These are phyloP conservation scores for Archilochus colubris DNA, from an alignment of 2,113 vertebrate species.

Conservation along the genomic window DNA sequence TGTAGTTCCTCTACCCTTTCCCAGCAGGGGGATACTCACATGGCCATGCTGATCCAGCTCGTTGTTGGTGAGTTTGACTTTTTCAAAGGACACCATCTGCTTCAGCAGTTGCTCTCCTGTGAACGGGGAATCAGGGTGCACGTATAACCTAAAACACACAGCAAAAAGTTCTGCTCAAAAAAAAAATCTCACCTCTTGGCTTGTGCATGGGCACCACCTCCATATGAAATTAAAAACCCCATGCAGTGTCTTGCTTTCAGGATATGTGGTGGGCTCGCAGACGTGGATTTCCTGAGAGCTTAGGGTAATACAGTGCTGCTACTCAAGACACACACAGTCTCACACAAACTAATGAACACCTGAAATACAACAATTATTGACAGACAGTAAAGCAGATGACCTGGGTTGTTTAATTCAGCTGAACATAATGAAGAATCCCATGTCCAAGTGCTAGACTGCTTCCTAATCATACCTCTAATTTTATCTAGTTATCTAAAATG, in stretches of 20 bases:
- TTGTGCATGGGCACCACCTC: neutral
- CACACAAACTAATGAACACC: neutral
- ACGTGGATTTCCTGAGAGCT: neutral
- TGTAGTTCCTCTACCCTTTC: neutral
- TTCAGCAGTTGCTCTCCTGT: constrained; percentile 96
- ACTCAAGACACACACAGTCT: neutral
- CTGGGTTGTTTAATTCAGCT: neutral
- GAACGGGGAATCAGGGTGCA: constrained; percentile 96
- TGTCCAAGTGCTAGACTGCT: neutral
- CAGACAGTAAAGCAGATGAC: neutral
- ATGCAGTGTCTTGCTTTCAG: accelerated
- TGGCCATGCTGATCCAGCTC: constrained; percentile 98
- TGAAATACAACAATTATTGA: neutral
- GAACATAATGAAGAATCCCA: neutral
- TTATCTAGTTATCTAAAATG: constrained; percentile 22
- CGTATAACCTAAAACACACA: constrained; percentile 85
- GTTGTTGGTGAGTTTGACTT: constrained; percentile 98
- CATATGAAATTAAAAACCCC: accelerated
- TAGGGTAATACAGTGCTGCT: neutral
- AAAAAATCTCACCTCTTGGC: neutral
- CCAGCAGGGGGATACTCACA: constrained; percentile 75
- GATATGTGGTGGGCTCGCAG: accelerated
- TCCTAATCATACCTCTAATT: constrained; percentile 16
- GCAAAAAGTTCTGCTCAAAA: neutral
- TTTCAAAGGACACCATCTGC: constrained; percentile 99